Evolutionary conservation across 2,113 vertebrate species (phyloP).

Genomic region (Arenaria interpres): DNA sequence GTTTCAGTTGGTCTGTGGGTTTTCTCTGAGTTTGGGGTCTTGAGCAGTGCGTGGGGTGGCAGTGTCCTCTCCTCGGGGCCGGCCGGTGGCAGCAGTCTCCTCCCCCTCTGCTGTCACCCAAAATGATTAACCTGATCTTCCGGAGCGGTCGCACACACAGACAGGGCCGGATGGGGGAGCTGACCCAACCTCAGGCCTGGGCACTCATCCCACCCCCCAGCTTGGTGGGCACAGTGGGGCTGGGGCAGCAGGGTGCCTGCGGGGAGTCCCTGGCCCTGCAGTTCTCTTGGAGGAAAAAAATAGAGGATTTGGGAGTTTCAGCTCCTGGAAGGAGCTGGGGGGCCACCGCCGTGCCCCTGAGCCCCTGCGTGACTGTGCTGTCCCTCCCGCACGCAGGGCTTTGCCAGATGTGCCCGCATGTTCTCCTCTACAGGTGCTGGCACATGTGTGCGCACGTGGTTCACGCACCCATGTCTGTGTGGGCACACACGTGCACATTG

Average conservation of each 20-base stretch:
- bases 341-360: background rate
- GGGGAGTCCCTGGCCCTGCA: background rate
- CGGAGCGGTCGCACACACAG: accelerated
- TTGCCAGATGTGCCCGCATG: background rate
- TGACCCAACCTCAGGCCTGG: background rate
- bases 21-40: background rate
- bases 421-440: background rate
- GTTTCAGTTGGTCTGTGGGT: accelerated
- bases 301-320: background rate
- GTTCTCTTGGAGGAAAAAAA: background rate
- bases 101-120: background rate
- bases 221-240: background rate
- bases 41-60: background rate
- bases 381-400: accelerated
- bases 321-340: background rate
- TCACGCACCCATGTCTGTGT: background rate
- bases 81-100: background rate
- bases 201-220: background rate
- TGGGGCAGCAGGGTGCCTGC: background rate
- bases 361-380: background rate
- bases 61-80: background rate
- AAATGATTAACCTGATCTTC: background rate
- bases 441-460: accelerated
- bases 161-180: background rate
- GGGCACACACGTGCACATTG: background rate